Base-by-base conservation (phyloP, 2,113 vertebrate genomes). In the Thalassoma bifasciatum region DNA sequence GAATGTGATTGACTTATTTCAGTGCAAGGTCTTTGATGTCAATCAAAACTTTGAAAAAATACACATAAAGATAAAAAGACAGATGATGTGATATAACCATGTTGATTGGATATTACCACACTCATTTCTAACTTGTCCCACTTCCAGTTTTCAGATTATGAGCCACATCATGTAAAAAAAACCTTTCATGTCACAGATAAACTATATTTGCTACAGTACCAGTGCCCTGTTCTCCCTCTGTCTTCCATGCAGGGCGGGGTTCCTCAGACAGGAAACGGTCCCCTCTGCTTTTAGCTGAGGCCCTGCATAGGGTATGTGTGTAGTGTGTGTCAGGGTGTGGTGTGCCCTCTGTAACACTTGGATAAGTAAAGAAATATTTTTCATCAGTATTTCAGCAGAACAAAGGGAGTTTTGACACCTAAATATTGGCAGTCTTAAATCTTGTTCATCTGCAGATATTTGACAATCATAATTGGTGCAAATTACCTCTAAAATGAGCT, bases 211-310 rank as follows among this genome's bases (percentile, higher is more conserved):
- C 77, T 64, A 76, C 71, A 84, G 66, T 30, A 53, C 47, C 36
- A 76, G 73, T 50, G 76, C 75, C 62, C 63, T 85, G 70, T 68
- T 63, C 64, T 76, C 80, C 65, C 72, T 83, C 64, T 61, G 49
- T 83, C 67, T 81, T 84, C 66, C 59, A 72, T 16, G 74, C 78
- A 66, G 86, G 89, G 88, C 79, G 91, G 88, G 88, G 90, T 85
- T 83, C 60, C 16, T 84, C 83, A 89, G 86, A 88, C 88, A 90
- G 91, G 87, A 92, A 91, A 88, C 64, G 73, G 82, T 87, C 86
- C 83, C 83, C 84, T 89, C 88, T 89, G 88, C 88, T 88, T 91
- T 91, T 89, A 90, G 88, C 83, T 75, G 84, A 69, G 87, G 89
- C 86, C 79, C 82, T 84, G 82, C 52, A 67, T 38, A 60, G 83